These are phyloP conservation scores for Montifringilla adamsi DNA, from an alignment of 2,113 vertebrate genomes.

Conservation along the genomic window DNA sequence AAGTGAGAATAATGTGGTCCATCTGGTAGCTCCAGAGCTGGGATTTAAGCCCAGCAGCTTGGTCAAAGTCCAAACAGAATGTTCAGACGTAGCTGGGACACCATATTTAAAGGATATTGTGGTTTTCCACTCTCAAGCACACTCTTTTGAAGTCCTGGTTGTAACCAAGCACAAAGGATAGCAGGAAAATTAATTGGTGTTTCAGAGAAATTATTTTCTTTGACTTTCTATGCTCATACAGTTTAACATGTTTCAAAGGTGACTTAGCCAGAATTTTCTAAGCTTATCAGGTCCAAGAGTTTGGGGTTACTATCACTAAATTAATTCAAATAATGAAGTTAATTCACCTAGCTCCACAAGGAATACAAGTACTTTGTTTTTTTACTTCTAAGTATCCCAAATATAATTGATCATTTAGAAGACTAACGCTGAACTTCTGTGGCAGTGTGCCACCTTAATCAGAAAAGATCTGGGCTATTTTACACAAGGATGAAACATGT, in stretches of 20 bases:
- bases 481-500: not conserved
- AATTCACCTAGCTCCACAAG: not conserved
- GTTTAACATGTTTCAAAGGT: not conserved
- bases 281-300: not conserved
- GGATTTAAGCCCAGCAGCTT: constrained; percentile 38
- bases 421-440: not conserved
- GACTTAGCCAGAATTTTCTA: not conserved
- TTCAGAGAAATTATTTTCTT: not conserved
- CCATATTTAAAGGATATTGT: not conserved
- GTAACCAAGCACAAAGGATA: not conserved
- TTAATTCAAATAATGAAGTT: not conserved
- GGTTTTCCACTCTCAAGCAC: not conserved
- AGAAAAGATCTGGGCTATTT: not conserved
- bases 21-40: constrained; percentile 26
- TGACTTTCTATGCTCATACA: not conserved
- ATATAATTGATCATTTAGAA: not conserved
- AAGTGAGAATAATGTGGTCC: constrained; percentile 20
- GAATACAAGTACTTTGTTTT: not conserved
- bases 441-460: not conserved
- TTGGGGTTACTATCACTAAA: not conserved
- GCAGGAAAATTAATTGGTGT: not conserved
- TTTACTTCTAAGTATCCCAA: not conserved
- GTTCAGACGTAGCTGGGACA: not conserved
- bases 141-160: not conserved
- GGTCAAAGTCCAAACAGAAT: constrained; percentile 29